These are phyloP conservation scores for Alsophila aescularia DNA, from an alignment of 2,888 invertebrate genomes.

Conservation along the genomic window DNA sequence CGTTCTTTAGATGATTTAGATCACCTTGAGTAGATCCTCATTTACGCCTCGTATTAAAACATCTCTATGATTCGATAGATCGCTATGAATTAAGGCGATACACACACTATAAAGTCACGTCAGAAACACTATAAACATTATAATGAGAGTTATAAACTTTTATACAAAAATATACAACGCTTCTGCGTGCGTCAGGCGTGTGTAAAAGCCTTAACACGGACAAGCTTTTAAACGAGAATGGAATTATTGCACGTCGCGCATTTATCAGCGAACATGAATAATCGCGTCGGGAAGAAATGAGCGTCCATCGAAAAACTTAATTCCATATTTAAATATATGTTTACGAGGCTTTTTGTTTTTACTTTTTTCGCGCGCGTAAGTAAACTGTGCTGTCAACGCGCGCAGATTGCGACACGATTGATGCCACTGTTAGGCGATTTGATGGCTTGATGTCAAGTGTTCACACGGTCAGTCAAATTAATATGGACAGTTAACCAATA, in stretches of 20 bases:
- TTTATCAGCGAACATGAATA: constrained; percentile 79
- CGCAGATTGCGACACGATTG: constrained; percentile 31
- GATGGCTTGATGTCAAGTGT: constrained; percentile 24
- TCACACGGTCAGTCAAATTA: constrained; percentile 34
- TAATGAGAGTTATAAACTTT: constrained; percentile 65
- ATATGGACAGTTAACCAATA: too few species aligned
- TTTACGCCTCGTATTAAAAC: constrained; percentile 44
- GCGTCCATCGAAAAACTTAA: constrained; percentile 78
- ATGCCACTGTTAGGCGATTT: constrained; percentile 24
- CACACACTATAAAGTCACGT: constrained; percentile 53
- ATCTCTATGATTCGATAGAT: constrained; percentile 39
- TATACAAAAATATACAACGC: constrained; percentile 54
- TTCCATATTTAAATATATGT: constrained; percentile 78
- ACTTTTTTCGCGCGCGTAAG: constrained; percentile 29
- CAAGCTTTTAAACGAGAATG: constrained; percentile 75
- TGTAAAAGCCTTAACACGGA: constrained; percentile 62
- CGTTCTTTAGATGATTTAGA: background rate
- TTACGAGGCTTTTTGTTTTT: constrained; percentile 55
- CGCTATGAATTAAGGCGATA: constrained; percentile 47
- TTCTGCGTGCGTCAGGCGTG: constrained; percentile 52
- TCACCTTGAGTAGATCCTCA: constrained; percentile 40
- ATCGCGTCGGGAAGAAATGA: constrained; percentile 73
- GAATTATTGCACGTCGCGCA: constrained; percentile 79
- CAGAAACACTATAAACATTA: constrained; percentile 59
- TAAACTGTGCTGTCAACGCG: constrained; percentile 32